phyloP scores from a whole-genome alignment of 2,888 invertebrate species.

The Leucozona laternaria region DNA sequence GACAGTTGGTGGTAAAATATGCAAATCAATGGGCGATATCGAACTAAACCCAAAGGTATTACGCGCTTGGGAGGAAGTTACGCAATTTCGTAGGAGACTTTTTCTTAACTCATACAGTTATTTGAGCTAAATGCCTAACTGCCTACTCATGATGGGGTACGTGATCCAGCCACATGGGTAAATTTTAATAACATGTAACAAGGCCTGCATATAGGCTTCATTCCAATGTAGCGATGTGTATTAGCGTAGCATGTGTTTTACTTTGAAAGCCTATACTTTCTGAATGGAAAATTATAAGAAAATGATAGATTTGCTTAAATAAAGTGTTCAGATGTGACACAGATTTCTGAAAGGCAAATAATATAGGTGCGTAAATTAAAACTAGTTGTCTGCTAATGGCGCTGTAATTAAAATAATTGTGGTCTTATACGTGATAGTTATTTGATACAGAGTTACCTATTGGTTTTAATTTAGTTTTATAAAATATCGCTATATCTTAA shows the following conservation, averaged over 20 bases:
- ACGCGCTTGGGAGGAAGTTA: slow-evolving; percentile 4
- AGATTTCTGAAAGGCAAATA: background rate
- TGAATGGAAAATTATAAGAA: slow-evolving; percentile 8
- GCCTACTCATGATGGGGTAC: slow-evolving; percentile 6
- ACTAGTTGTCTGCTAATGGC: background rate
- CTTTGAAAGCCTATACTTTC: background rate
- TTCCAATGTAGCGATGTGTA: background rate
- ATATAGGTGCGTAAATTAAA: slow-evolving; percentile 22
- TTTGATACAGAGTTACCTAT: slow-evolving; percentile 30
- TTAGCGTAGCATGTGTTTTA: slow-evolving; percentile 1
- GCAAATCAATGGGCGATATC: background rate
- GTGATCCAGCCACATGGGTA: background rate
- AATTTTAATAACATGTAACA: slow-evolving; percentile 2
- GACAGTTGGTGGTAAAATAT: slow-evolving; percentile 20
- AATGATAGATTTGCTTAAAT: slow-evolving; percentile 8
- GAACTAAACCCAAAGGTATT: slow-evolving; percentile 16
- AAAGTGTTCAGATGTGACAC: background rate
- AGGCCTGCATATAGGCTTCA: background rate
- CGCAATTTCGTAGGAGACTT: slow-evolving; percentile 6
- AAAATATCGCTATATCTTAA: background rate
- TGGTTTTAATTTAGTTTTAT: background rate
- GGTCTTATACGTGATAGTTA: background rate
- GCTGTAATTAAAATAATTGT: slow-evolving; percentile 20
- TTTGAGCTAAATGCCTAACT: slow-evolving; percentile 6
- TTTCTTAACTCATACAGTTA: background rate